Conservation (phyloP, 2,888 invertebrate species). For the Gymnocheta viridis region DNA sequence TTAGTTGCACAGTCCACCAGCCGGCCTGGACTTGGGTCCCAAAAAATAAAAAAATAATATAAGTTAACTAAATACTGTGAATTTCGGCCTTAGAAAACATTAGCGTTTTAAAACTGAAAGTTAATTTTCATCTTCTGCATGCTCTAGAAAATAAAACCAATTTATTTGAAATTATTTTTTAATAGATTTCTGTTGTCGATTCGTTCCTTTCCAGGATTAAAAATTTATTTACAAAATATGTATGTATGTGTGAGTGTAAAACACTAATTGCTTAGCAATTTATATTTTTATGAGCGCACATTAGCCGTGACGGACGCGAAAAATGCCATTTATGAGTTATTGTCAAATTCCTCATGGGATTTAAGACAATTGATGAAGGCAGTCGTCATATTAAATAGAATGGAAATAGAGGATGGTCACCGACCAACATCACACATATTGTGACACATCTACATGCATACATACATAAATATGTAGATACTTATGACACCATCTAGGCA, state of each 20-base stretch:
- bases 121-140: background rate
- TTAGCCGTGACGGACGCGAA: conserved; percentile 67
- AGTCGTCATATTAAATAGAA: conserved; percentile 49
- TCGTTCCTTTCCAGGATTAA: conserved; percentile 23
- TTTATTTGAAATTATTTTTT: conserved; percentile 45
- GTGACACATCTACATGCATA: background rate
- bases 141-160: conserved; percentile 17
- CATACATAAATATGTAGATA: background rate
- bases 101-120: background rate
- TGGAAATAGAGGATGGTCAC: conserved; percentile 56
- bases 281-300: conserved; percentile 65
- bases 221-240: background rate
- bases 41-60: no score
- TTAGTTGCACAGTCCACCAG: no score
- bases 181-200: conserved; percentile 41
- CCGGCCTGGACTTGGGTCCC: no score
- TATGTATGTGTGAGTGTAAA: conserved; percentile 32
- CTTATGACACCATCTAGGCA: conserved; percentile 51
- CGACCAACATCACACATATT: conserved; percentile 4
- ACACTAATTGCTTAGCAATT: conserved; percentile 69
- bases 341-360: conserved; percentile 71
- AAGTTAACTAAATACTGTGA: background rate
- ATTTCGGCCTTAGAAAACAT: background rate
- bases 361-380: conserved; percentile 66
- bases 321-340: conserved; percentile 70